Evolutionary conservation across 2,797 vertebrate genomes (phyloP), one percentile per base, ranked within the genome.

Genomic region (Notolabrus celidotus): DNA sequence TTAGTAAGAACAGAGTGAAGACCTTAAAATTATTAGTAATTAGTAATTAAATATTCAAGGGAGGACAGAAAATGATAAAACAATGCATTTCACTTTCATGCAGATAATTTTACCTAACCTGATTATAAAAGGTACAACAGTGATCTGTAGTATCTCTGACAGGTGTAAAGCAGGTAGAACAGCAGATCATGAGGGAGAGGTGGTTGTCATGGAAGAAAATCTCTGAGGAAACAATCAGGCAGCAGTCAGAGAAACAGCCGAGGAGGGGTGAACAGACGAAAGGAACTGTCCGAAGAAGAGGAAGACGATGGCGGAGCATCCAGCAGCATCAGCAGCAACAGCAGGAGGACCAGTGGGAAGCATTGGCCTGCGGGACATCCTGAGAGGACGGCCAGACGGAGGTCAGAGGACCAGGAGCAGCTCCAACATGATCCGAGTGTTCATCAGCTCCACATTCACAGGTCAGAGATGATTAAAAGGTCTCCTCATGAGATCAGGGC

Each of bases 391-490:
- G 71, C 56, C 71, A 1, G 52, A 68, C 1, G 79, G 81, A 33
- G 42, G 15, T 7, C 85, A 87, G 16, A 72, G 34, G 42, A 88
- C 50, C 3, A 78, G 45, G 3, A 76, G 4, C 31, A 50, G 50
- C n/a, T 89, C 92, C 87, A 95, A 83, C 45, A 87, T 90, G 4
- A 86, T 95, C 72, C 46, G 83, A 55, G 80, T 94, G 36, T 96
- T 95, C 85, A 74, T 94, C 88, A 96, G 96, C 89, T 96, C 94
- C 58, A 69, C 83, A 0, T 88, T 93, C 66, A 87, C 95, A 92
- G 96, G 96, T 97, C 85, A 89, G 86, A 64, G 12, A 7, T 12
- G 23, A n/a, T n/a, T n/a, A n/a, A n/a, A n/a, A n/a, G n/a, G n/a
- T n/a, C n/a, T n/a, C n/a, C n/a, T n/a, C n/a, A n/a, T n/a, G n/a